Evolutionary conservation across 2,113 vertebrate species (phyloP).

Genomic region (Hippocampus mohnikei): DNA sequence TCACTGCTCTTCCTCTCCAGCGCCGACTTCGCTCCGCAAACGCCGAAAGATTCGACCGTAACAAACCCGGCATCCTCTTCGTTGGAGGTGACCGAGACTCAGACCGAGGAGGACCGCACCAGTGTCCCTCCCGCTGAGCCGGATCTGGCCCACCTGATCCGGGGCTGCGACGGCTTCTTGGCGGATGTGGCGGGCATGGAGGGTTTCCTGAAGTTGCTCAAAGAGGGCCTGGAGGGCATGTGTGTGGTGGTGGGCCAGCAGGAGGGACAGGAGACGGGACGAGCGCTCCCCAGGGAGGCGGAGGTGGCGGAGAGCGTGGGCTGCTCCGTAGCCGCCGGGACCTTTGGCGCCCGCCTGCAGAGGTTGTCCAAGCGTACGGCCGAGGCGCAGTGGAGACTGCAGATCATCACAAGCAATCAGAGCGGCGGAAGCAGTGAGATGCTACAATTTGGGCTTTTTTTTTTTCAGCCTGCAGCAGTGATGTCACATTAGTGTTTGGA

Average conservation of each 20-base stretch:
- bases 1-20: conserved; percentile 89
- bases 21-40: conserved; percentile 73
- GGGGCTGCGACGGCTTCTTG: conserved; percentile 79
- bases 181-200: conserved; percentile 78
- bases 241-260: conserved; percentile 73
- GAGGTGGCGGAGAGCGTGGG: conserved; percentile 73
- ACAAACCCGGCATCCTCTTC: background rate
- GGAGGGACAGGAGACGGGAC: conserved; percentile 64
- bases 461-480: no score
- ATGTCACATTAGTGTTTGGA: no score
- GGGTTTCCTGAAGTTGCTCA: conserved; percentile 83
- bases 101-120: background rate
- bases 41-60: conserved; percentile 28
- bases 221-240: conserved; percentile 82
- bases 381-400: conserved; percentile 93
- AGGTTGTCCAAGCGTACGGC: conserved; percentile 87
- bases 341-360: conserved; percentile 75
- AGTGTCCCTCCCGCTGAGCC: conserved; percentile 27
- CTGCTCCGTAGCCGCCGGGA: conserved; percentile 74
- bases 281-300: conserved; percentile 54
- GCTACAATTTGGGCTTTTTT: background rate
- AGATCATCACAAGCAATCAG: conserved; percentile 86
- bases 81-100: background rate
- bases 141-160: conserved; percentile 79
- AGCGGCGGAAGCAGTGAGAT: conserved; percentile 68